These are phyloP conservation scores for Xiphydria camelus DNA, from an alignment of 2,888 invertebrate species.

Conservation along the genomic window DNA sequence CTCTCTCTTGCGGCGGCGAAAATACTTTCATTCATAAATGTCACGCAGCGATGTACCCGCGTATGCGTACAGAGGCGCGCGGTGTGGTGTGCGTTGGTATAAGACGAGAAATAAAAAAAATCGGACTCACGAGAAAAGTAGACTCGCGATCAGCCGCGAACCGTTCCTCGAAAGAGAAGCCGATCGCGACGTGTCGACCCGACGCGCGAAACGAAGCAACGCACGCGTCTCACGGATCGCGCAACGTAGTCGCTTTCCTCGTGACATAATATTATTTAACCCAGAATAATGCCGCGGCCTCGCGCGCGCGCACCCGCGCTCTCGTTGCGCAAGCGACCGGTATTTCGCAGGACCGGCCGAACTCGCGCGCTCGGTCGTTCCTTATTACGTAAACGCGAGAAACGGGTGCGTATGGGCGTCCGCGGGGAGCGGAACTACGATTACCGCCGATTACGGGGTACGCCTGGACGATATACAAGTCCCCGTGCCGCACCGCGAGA, in stretches of 20 bases:
- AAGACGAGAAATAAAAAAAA: too few relatives aligned
- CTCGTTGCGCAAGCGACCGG: conserved; percentile 41
- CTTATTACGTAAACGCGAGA: conserved; percentile 42
- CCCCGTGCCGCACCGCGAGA: too few relatives aligned
- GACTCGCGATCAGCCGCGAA: too few relatives aligned
- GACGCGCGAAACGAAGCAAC: too few relatives aligned
- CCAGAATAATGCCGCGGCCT: conserved; percentile 47
- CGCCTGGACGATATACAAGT: too few relatives aligned
- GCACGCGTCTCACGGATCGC: conserved; percentile 20
- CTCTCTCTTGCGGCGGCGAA: too few relatives aligned
- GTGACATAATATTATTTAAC: conserved; percentile 55
- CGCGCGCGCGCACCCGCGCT: conserved; percentile 15
- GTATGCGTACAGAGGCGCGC: too few relatives aligned
- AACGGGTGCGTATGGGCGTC: conserved; percentile 19
- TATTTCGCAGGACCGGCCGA: conserved; percentile 42
- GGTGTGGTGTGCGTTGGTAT: too few relatives aligned
- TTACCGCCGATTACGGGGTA: too few relatives aligned
- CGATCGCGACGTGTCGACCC: too few relatives aligned
- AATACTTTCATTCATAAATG: conserved; percentile 18
- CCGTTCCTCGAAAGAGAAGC: too few relatives aligned
- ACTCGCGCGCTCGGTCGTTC: conserved; percentile 31
- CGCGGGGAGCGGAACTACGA: conserved; percentile 11
- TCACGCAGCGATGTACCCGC: conserved; percentile 7
- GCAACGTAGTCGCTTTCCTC: conserved; percentile 43
- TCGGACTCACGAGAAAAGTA: too few relatives aligned